Percentiles rank a stretch among this genome's conserved stretches.
phyloP scores from a whole-genome alignment of 2,113 vertebrate species.

The Centropus bengalensis region DNA sequence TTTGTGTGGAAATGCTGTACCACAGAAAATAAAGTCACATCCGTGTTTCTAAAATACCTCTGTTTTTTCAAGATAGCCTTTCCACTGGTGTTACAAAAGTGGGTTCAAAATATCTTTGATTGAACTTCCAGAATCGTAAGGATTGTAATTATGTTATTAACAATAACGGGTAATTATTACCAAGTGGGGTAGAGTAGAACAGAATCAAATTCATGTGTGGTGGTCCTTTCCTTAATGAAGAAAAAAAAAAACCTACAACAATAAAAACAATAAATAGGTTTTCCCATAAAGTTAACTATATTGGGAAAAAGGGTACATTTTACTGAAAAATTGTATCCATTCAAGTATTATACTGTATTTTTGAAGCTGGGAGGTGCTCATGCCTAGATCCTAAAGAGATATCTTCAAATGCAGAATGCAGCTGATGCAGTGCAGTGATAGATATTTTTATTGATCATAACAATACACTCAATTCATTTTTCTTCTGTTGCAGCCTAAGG shows the following conservation, averaged over 20 bases:
- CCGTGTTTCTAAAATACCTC: neutral
- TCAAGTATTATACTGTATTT: neutral
- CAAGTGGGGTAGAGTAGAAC: neutral
- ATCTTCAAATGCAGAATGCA: neutral
- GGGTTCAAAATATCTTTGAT: neutral
- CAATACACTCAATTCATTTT: conserved; percentile 1
- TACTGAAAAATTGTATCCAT: neutral
- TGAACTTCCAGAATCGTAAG: neutral
- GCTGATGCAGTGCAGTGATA: neutral
- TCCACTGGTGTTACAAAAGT: neutral
- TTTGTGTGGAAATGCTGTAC: neutral
- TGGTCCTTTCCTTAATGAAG: neutral
- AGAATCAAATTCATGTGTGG: neutral
- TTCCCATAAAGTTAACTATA: neutral
- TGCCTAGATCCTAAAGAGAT: neutral
- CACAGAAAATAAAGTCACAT: neutral
- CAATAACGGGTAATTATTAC: neutral
- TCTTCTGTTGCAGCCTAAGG: neutral
- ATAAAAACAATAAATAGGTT: neutral
- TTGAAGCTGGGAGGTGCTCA: neutral
- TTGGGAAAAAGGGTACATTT: neutral
- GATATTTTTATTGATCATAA: neutral
- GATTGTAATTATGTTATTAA: neutral
- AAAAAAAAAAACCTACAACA: no score
- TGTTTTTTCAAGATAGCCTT: neutral